These are phyloP conservation scores for Fundulus diaphanus DNA, from an alignment of 2,797 vertebrate genomes.

Conservation along the genomic window DNA sequence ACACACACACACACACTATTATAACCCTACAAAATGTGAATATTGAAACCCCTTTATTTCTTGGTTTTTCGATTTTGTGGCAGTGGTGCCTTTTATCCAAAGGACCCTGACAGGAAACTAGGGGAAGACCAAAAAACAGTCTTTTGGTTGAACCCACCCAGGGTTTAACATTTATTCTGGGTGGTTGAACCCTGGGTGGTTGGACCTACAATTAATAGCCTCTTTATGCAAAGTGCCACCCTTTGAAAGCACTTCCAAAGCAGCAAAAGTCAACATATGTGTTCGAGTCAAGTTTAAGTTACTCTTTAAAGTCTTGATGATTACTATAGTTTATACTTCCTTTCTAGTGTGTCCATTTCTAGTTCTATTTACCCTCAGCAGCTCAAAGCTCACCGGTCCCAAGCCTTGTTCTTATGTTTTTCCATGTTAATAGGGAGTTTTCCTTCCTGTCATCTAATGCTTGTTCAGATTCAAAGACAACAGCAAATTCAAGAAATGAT, in stretches of 20 bases:
- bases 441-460: too few relatives aligned
- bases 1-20: constrained; percentile 6
- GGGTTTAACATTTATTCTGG: too few relatives aligned
- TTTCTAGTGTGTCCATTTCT: background rate
- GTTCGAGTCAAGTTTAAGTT: background rate
- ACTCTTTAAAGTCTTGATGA: background rate
- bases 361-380: too few relatives aligned
- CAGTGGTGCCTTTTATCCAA: background rate
- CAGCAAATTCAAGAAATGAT: too few relatives aligned
- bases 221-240: background rate
- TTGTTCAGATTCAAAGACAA: too few relatives aligned
- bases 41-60: background rate
- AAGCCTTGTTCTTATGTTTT: too few relatives aligned
- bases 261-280: background rate
- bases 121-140: background rate
- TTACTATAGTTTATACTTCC: too few relatives aligned
- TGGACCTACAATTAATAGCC: background rate
- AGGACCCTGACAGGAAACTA: background rate
- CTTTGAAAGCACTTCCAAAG: background rate
- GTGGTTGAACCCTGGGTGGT: background rate
- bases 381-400: too few relatives aligned
- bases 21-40: constrained; percentile 34
- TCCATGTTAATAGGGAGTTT: too few relatives aligned
- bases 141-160: too few relatives aligned
- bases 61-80: background rate